A percentile compares a stretch with the other conserved stretches of the same genome.
These are phyloP conservation scores for Cliona cf. orientalis DNA, from an alignment of 37 sponge, comb jelly and placozoan species.

Conservation along the genomic window DNA sequence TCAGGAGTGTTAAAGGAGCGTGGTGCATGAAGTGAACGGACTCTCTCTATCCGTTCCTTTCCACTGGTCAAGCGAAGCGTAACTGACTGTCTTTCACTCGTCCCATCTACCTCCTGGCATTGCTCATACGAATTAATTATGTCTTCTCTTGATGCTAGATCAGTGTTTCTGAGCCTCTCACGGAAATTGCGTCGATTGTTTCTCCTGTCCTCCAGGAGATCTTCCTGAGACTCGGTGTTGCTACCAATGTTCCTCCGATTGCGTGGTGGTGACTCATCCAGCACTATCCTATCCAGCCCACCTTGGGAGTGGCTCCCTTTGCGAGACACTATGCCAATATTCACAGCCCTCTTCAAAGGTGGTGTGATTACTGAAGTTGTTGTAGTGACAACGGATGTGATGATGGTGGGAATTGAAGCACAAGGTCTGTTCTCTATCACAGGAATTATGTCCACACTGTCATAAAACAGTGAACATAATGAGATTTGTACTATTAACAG, in stretches of 20 bases:
- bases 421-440: slow-evolving; percentile 2
- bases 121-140: background rate
- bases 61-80: background rate
- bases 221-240: slow-evolving; percentile 59
- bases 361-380: background rate
- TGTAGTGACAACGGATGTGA: background rate
- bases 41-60: slow-evolving; percentile 2
- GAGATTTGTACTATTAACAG: too few species aligned
- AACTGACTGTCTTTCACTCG: background rate
- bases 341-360: background rate
- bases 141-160: background rate
- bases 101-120: background rate
- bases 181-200: background rate
- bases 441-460: slow-evolving; percentile 29
- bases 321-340: background rate
- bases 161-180: background rate
- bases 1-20: slow-evolving; percentile 26
- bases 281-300: background rate
- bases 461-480: too few species aligned
- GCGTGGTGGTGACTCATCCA: background rate
- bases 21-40: slow-evolving; percentile 12
- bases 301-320: background rate
- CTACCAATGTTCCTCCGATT: slow-evolving; percentile 17
- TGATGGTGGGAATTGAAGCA: background rate
- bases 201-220: slow-evolving; percentile 21